These are phyloP conservation scores for Leucoma salicis DNA, from an alignment of 2,888 invertebrate genomes.

Conservation along the genomic window DNA sequence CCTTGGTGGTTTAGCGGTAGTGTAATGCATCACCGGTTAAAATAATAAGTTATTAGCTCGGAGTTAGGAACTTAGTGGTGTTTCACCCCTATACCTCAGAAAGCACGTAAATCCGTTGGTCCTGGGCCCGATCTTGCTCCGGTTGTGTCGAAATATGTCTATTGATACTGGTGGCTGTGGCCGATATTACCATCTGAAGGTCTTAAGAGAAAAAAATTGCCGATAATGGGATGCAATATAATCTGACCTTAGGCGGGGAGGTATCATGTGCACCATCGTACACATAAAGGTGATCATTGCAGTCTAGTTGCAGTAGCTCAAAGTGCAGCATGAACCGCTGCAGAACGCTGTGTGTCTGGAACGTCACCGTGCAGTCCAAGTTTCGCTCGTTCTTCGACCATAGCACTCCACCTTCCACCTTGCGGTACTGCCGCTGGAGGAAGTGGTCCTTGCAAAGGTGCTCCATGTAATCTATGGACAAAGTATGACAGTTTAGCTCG, in stretches of 20 bases:
- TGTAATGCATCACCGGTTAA: too few species aligned
- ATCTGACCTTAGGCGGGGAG: conserved; percentile 90
- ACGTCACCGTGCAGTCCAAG: conserved; percentile 95
- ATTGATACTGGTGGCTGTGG: too few species aligned
- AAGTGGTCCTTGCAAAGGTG: conserved; percentile 95
- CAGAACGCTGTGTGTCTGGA: conserved; percentile 96
- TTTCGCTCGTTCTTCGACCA: conserved; percentile 95
- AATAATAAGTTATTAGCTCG: too few species aligned
- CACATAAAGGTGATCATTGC: conserved; percentile 96
- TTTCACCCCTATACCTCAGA: too few species aligned
- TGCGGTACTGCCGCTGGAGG: conserved; percentile 93
- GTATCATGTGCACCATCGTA: conserved; percentile 96
- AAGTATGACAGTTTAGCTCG: too few species aligned
- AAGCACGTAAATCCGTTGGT: too few species aligned
- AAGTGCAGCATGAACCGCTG: conserved; percentile 97
- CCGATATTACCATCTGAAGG: too few species aligned
- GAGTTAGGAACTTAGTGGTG: too few species aligned
- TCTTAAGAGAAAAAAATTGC: too few species aligned
- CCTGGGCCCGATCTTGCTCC: too few species aligned
- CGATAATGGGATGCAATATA: not conserved
- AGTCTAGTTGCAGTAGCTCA: conserved; percentile 94
- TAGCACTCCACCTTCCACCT: conserved; percentile 94
- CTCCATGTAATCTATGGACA: conserved; percentile 92
- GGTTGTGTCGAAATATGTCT: too few species aligned
- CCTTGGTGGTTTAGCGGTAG: too few species aligned